These are phyloP conservation scores for Brachyrhaphis roseni DNA, from an alignment of 2,797 vertebrate genomes.

Conservation along the genomic window DNA sequence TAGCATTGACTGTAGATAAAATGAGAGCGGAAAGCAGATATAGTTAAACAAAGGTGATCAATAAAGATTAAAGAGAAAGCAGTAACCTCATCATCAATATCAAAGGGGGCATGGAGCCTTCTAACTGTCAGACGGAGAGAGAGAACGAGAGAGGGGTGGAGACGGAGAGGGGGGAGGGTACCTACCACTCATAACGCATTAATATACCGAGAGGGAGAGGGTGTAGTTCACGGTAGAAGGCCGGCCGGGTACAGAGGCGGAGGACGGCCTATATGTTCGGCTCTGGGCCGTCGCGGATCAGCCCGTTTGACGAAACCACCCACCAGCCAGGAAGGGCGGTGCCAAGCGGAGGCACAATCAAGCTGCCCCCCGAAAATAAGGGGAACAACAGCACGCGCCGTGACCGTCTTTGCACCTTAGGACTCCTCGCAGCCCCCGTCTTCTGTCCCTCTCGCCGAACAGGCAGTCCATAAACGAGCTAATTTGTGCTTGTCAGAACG, in stretches of 20 bases:
- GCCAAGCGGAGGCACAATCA: constrained; percentile 75
- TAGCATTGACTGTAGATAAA: constrained; percentile 55
- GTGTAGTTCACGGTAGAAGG: constrained; percentile 92
- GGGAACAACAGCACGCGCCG: constrained; percentile 60
- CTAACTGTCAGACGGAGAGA: constrained; percentile 61
- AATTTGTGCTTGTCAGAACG: constrained; percentile 66
- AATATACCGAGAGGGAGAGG: constrained; percentile 89
- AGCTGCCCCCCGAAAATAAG: constrained; percentile 68
- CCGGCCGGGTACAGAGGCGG: constrained; percentile 85
- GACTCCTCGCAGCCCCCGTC: constrained; percentile 46
- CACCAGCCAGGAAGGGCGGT: constrained; percentile 85
- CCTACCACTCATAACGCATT: constrained; percentile 99
- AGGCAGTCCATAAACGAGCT: constrained; percentile 66
- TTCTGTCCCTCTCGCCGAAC: constrained; percentile 39
- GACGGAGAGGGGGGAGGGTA: constrained; percentile 91
- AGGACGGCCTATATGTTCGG: constrained; percentile 96
- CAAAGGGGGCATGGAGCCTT: constrained; percentile 58
- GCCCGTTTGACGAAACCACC: constrained; percentile 91
- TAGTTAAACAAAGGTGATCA: constrained; percentile 79
- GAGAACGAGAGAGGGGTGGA: constrained; percentile 81
- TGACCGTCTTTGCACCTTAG: constrained; percentile 51
- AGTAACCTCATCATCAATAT: constrained; percentile 72
- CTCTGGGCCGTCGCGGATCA: constrained; percentile 93
- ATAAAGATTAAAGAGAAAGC: constrained; percentile 58
- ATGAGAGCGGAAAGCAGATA: constrained; percentile 38